phyloP scores from a whole-genome alignment of 2,888 invertebrate genomes.

The Lordiphosa andalusiaca region DNA sequence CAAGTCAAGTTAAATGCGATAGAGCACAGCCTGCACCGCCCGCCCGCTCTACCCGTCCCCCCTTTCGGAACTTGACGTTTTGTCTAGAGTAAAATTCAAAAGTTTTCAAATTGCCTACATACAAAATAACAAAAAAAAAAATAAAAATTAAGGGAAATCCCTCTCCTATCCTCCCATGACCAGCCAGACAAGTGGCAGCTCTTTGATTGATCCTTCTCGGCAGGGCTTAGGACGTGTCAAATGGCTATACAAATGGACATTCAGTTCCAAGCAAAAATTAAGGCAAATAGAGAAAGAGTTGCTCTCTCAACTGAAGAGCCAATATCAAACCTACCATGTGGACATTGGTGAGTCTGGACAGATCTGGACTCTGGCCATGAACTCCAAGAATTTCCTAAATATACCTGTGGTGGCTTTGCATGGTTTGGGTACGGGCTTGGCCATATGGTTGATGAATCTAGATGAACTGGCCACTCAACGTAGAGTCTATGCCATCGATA shows the following conservation, averaged over 20 bases:
- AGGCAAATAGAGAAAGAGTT: constrained; percentile 88
- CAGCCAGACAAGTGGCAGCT: neutral
- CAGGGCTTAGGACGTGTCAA: constrained; percentile 21
- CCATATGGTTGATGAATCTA: constrained; percentile 93
- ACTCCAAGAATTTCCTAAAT: no score
- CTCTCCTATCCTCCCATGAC: neutral
- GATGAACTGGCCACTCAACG: constrained; percentile 87
- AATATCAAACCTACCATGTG: constrained; percentile 83
- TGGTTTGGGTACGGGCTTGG: constrained; percentile 94
- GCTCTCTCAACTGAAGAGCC: constrained; percentile 86
- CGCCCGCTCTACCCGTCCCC: no score
- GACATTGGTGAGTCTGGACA: constrained; percentile 84
- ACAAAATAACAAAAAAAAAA: constrained; percentile 11
- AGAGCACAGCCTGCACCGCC: constrained; percentile 5
- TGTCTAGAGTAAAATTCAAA: constrained; percentile 27
- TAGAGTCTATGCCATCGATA: constrained; percentile 93
- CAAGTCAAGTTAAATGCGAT: constrained; percentile 54
- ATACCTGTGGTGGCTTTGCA: constrained; percentile 80
- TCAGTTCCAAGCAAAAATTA: constrained; percentile 87
- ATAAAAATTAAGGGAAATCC: constrained; percentile 4
- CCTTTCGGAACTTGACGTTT: constrained; percentile 11
- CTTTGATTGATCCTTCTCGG: constrained; percentile 7
- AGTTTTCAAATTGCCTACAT: constrained; percentile 19
- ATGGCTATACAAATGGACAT: constrained; percentile 83
- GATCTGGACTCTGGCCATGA: constrained; percentile 81